Conservation (phyloP, 2,113 vertebrate species). For the Zingel zingel region DNA sequence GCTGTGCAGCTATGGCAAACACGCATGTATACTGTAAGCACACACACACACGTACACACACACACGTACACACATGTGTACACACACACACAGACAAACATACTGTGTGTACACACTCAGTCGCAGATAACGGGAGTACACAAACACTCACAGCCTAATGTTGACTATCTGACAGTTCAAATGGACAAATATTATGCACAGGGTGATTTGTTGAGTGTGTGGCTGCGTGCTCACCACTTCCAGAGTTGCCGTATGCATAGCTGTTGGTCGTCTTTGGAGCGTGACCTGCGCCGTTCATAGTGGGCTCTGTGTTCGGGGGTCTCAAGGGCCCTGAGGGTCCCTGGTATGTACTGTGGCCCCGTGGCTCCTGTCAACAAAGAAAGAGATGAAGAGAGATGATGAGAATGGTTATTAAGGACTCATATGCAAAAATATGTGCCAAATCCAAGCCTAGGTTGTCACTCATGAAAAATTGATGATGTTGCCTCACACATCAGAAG, state of each 20-base stretch:
- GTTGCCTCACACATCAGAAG: conserved; percentile 30
- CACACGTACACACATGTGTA: neutral
- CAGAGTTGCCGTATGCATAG: neutral
- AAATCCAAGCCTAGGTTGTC: neutral
- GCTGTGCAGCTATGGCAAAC: neutral
- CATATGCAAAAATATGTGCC: conserved; percentile 7
- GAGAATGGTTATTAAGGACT: neutral
- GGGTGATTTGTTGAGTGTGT: conserved; percentile 1
- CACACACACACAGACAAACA: conserved; percentile 51
- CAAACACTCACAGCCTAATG: conserved; percentile 60
- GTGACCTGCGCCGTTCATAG: neutral
- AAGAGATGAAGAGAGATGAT: neutral
- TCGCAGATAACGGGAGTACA: conserved; percentile 57
- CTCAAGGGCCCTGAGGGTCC: conserved; percentile 32
- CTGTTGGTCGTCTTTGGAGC: neutral
- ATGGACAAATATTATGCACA: conserved; percentile 47
- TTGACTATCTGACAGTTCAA: conserved; percentile 64
- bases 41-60: neutral
- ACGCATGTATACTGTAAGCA: neutral
- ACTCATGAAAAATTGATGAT: conserved; percentile 55
- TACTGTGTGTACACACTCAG: conserved; percentile 50
- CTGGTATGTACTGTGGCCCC: conserved; percentile 37
- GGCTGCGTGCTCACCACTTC: conserved; percentile 55
- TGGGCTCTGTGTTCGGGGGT: conserved; percentile 16
- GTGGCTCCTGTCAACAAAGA: conserved; percentile 49